Evolutionary conservation across 2,113 vertebrate genomes (phyloP).

Genomic region (Antechinus flavipes): DNA sequence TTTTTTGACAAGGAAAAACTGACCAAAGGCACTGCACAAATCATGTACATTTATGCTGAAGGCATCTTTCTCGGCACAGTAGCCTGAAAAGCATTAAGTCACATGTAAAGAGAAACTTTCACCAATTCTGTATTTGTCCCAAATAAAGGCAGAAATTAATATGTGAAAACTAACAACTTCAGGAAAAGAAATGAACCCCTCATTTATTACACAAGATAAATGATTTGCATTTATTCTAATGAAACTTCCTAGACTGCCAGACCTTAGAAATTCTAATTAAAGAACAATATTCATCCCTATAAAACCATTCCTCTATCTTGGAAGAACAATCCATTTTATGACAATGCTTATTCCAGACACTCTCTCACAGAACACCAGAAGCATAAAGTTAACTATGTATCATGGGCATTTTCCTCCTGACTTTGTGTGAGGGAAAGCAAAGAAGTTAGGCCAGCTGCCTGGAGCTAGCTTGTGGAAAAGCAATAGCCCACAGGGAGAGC

Average conservation of each 20-base stretch:
- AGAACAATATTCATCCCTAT: neutral
- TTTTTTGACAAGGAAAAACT: neutral
- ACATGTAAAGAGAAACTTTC: neutral
- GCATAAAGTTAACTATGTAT: neutral
- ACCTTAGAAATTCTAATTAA: neutral
- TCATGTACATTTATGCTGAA: neutral
- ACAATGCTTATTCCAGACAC: neutral
- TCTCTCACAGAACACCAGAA: neutral
- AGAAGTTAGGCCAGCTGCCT: neutral
- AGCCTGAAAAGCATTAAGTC: neutral
- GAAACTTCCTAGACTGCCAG: neutral
- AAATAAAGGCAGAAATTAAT: neutral
- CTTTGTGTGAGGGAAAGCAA: neutral
- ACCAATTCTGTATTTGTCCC: neutral
- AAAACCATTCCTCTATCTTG: neutral
- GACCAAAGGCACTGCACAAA: neutral
- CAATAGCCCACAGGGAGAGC: neutral
- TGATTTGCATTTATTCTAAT: neutral
- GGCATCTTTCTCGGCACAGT: neutral
- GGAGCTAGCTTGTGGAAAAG: neutral
- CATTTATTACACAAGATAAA: neutral
- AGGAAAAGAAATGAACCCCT: neutral
- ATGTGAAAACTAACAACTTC: neutral
- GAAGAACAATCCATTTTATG: neutral
- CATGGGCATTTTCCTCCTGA: neutral